Percentiles rank a stretch among this genome's conserved stretches.
Conservation (phyloP, 2,113 vertebrate species). For the Physeter macrocephalus region DNA sequence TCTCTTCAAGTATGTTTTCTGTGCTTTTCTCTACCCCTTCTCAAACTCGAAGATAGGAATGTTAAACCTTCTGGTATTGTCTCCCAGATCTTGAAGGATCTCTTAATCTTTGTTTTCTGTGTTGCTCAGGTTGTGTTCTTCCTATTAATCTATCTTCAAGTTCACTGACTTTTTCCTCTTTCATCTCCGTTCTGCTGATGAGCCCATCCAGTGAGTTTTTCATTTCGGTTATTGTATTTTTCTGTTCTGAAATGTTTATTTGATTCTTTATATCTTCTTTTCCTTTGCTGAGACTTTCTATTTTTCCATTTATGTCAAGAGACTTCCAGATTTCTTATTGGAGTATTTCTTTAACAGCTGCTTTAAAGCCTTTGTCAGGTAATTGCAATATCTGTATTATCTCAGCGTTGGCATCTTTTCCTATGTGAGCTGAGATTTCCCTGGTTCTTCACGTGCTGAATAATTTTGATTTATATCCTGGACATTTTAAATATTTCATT, state of each 20-base stretch:
- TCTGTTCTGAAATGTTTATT: not conserved
- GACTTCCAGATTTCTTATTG: not conserved
- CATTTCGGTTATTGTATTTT: not conserved
- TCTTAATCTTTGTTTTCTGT: not conserved
- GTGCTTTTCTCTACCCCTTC: not conserved
- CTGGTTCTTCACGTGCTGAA: not conserved
- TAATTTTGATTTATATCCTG: not conserved
- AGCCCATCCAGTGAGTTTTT: not conserved
- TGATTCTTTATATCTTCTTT: not conserved
- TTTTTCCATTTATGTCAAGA: not conserved
- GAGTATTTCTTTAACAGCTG: not conserved
- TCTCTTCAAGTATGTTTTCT: not conserved
- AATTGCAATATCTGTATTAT: not conserved
- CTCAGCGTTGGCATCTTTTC: not conserved
- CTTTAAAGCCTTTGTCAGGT: not conserved
- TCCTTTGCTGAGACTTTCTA: not conserved
- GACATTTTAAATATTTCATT: not conserved
- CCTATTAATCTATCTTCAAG: not conserved
- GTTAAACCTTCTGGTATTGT: not conserved
- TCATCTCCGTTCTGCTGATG: not conserved
- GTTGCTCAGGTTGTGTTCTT: not conserved
- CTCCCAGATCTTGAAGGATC: not conserved
- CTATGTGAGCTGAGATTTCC: not conserved
- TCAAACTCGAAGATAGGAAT: not conserved
- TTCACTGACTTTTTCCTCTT: not conserved